Percentiles rank a stretch among this genome's conserved stretches.
Conservation (phyloP, 1,140 invertebrate genomes). For the Cryptotermes secundus region DNA sequence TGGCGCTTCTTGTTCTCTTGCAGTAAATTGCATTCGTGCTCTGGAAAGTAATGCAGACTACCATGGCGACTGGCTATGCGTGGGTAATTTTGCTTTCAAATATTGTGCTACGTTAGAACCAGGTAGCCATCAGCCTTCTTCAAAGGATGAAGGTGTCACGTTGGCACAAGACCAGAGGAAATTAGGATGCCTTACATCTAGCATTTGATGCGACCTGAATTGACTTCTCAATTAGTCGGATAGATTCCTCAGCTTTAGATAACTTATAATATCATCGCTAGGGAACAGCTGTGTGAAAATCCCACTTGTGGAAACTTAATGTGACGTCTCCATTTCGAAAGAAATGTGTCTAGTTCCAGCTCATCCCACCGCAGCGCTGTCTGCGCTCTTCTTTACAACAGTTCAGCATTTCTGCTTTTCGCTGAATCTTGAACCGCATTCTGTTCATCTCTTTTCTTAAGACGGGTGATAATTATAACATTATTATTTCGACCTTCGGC, state of each 20-base stretch:
- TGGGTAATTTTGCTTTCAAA: neutral
- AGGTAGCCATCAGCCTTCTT: neutral
- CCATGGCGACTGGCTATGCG: neutral
- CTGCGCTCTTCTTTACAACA: too few species aligned
- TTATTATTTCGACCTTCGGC: too few species aligned
- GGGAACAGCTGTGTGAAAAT: neutral
- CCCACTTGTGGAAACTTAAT: neutral
- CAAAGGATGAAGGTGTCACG: neutral
- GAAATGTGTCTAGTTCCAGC: too few species aligned
- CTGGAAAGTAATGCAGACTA: neutral
- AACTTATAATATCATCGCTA: neutral
- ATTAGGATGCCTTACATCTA: neutral
- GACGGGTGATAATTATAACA: too few species aligned
- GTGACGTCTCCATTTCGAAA: neutral
- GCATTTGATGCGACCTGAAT: neutral
- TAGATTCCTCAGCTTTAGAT: neutral
- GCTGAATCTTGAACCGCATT: too few species aligned
- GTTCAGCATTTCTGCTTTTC: too few species aligned
- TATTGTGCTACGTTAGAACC: neutral
- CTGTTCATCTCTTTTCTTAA: too few species aligned
- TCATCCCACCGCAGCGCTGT: too few species aligned
- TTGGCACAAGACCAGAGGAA: neutral
- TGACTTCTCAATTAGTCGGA: conserved; percentile 2
- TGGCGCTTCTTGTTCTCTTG: neutral
- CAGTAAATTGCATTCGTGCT: neutral